Evolutionary conservation across 1,140 invertebrate genomes (phyloP), one percentile per base, ranked within the genome.

Genomic region (Patella vulgata): DNA sequence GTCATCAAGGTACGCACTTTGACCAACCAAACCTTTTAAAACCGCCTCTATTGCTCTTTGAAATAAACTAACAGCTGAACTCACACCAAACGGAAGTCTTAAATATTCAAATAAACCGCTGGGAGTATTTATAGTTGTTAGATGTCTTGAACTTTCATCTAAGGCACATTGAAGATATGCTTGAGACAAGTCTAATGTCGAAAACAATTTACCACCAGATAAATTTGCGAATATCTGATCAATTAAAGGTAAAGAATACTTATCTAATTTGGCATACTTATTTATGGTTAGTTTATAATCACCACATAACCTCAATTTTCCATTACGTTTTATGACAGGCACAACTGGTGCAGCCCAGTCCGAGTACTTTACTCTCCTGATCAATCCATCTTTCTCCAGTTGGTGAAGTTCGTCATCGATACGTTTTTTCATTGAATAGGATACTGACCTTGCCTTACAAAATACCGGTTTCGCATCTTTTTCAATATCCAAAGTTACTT

Each of bases 21-120:
- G 43, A 25, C 43, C 31, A 21, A 81, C 77, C 59, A 71, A 40
- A 11, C 59, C 61, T 50, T 59, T 21, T 14, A 87, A 65, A 3
- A 79, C 25, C 51, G 73, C 60, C 40, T 85, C 82, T 54, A 88
- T 85, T 19, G 82, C 73, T 59, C 79, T 40, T 68, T 89, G 85
- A 63, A 88, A 89, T 59, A 86, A 81, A n/a, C 77, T 71, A 21
- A 86, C 84, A 0, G 86, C 84, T 17, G 78, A 79, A 59, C 82
- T 79, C 6, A 88, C 78, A 11, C 85, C 86, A 78, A 86, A 88
- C 5, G 53, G n/a, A 23, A 88, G 61, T 3, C 85, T 54, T 30
- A 83, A 84, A 19, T 86, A 83, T 8, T 71, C 63, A 67, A 80
- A 87, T n/a, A 87, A 54, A 6, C 87, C 86, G 48, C 77, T 77